A percentile compares a stretch with the other conserved stretches of the same genome.
phyloP scores from a whole-genome alignment of 2,797 vertebrate species.

The Bovichtus diacanthus region DNA sequence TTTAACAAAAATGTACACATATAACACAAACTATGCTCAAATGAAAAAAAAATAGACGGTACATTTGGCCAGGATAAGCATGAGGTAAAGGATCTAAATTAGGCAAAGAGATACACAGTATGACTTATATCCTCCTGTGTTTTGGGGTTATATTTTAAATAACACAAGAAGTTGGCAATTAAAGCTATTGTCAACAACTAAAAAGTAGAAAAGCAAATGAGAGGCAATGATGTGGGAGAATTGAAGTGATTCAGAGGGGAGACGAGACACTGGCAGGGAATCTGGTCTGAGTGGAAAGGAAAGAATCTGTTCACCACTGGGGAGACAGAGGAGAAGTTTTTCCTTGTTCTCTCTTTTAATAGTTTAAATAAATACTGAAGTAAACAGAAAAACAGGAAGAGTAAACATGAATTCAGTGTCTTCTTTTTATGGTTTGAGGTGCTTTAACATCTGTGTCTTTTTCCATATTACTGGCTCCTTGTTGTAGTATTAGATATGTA shows the following conservation, averaged over 20 bases:
- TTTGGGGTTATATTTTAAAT: neutral
- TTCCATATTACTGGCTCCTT: neutral
- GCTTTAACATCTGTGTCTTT: neutral
- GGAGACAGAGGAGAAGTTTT: constrained; percentile 43
- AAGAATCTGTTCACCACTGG: constrained; percentile 37
- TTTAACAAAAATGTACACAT: neutral
- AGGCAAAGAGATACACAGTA: neutral
- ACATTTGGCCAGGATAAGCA: neutral
- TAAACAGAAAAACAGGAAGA: constrained; percentile 42
- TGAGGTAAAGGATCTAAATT: too few relatives aligned
- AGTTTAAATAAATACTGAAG: constrained; percentile 37
- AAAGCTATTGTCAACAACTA: neutral
- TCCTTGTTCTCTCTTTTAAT: constrained; percentile 40
- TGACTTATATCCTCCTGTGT: neutral
- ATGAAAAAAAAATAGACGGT: neutral
- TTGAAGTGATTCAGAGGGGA: constrained; percentile 30
- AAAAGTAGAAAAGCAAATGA: neutral
- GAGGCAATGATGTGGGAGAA: constrained; percentile 17
- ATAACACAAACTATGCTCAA: neutral
- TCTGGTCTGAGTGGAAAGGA: constrained; percentile 47
- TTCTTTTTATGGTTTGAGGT: neutral
- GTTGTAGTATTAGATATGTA: neutral
- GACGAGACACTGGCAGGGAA: constrained; percentile 12
- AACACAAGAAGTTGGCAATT: neutral
- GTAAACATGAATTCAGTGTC: constrained; percentile 35